Evolutionary conservation across 2,888 invertebrate genomes (phyloP).

Genomic region (Eulithis prunata): DNA sequence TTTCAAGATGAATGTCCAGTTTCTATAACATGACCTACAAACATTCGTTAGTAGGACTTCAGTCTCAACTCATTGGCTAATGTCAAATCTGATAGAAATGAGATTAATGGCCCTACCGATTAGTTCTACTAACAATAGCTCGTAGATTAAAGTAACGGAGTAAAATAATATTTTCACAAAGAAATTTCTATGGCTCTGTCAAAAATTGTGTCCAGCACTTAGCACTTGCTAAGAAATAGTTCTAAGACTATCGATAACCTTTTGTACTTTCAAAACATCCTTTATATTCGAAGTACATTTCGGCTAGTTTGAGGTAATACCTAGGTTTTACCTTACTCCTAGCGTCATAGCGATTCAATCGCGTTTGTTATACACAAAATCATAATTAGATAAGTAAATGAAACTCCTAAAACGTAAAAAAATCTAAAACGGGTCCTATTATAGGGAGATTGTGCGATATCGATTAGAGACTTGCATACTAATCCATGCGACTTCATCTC

Average conservation of each 20-base stretch:
- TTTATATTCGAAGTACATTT: constrained; percentile 3
- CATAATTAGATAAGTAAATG: background rate
- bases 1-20: too few species aligned
- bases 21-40: too few species aligned
- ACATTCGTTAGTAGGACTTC: too few species aligned
- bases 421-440: background rate
- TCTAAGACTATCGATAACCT: constrained; percentile 9
- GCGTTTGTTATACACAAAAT: background rate
- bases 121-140: too few species aligned
- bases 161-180: too few species aligned
- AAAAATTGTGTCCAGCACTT: too few species aligned
- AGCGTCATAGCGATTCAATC: constrained; percentile 23
- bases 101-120: too few species aligned
- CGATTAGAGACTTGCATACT: background rate
- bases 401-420: background rate
- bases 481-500: background rate
- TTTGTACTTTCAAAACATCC: constrained; percentile 27
- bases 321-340: background rate
- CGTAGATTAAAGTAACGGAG: too few species aligned
- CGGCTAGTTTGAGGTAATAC: constrained; percentile 1
- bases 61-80: too few species aligned
- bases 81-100: too few species aligned
- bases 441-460: background rate
- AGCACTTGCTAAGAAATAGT: too few species aligned
- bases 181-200: too few species aligned